Evolutionary conservation across 1,140 invertebrate species (phyloP), one percentile per base, ranked within the genome.

Genomic region (Nylanderia fulva): DNA sequence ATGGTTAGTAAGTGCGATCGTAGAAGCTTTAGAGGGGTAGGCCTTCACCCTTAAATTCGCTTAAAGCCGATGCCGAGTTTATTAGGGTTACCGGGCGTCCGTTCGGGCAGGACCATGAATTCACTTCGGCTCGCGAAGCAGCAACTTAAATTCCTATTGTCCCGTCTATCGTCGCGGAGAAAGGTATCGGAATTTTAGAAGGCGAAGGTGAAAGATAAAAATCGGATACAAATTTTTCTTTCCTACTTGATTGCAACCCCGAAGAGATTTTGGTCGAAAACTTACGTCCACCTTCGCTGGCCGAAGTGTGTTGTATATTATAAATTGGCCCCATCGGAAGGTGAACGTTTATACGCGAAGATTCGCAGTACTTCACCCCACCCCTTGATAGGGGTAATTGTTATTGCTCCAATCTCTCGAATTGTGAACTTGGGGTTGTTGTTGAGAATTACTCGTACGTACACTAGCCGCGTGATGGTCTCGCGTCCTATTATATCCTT

Each of bases 41-140:
- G 45, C 42, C 85, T 69, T 61, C n/a, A 77, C 85, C 88, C 79
- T 82, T 85, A 90, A 93, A 93, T 94, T 93, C 88, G 90, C 75
- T 86, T 91, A 87, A 82, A 91, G 89, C 86, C 90, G 92, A 93
- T 91, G 86, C 89, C n/a, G 84, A 91, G 92, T 93, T 92, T 92
- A 93, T 93, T 93, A 92, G 91, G 79, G 45, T 56, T 64, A 24
- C 45, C 29, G 18, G 76, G 18, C 27, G 27, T 68, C 39, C 39
- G 29, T 29, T 48, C 45, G n/a, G 11, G 24, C 33, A 39, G 11
- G 9, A 36, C n/a, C 45, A 36, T 79, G 24, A 85, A 82, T 76
- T 39, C 24, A 63, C 56, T 58, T 52, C 21, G 33, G 0, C 5
- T 42, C 24, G 63, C 15, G n/a, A 27, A 27, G 21, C 45, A 27